Percentiles rank a stretch among this genome's conserved stretches.
Conservation (phyloP, 30 jellyfish, hydroid and myxozoan genomes). For the Chironex yamaguchii region DNA sequence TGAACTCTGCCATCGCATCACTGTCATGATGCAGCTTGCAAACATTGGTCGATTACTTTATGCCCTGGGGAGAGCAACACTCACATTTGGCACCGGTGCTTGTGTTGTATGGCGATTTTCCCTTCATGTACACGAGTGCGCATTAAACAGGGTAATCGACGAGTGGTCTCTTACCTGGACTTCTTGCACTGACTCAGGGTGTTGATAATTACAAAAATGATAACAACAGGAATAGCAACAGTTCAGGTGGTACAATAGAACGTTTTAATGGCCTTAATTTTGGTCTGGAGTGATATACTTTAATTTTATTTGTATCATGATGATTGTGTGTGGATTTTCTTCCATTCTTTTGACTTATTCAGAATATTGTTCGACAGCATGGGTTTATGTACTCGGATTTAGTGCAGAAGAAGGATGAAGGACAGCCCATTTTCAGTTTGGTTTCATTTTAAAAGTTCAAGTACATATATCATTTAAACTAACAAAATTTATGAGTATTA, state of each 20-base stretch:
- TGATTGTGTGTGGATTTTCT: constrained; percentile 75
- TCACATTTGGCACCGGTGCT: constrained; percentile 59
- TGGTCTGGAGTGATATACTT: constrained; percentile 72
- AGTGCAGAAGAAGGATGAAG: neutral
- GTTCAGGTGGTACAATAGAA: constrained; percentile 8
- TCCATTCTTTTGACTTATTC: constrained; percentile 55
- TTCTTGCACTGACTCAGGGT: constrained; percentile 93
- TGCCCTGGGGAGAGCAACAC: constrained; percentile 65
- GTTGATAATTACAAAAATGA: constrained; percentile 33
- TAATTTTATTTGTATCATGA: constrained; percentile 67
- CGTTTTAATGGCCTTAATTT: constrained; percentile 60
- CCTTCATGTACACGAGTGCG: constrained; percentile 88
- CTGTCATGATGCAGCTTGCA: constrained; percentile 84
- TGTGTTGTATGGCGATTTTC: constrained; percentile 91
- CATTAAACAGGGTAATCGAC: constrained; percentile 86
- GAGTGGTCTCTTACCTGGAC: constrained; percentile 92
- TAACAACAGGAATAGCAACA: constrained; percentile 9
- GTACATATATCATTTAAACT: too few species aligned
- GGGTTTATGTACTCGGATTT: constrained; percentile 42
- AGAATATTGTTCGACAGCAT: constrained; percentile 48
- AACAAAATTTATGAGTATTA: too few species aligned
- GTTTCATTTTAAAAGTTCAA: too few species aligned
- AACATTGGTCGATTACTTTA: constrained; percentile 87
- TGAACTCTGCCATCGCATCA: constrained; percentile 84
- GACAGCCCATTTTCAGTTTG: too few species aligned